These are phyloP conservation scores for Tychaedon coryphoeus DNA, from an alignment of 2,113 vertebrate species.

Conservation along the genomic window DNA sequence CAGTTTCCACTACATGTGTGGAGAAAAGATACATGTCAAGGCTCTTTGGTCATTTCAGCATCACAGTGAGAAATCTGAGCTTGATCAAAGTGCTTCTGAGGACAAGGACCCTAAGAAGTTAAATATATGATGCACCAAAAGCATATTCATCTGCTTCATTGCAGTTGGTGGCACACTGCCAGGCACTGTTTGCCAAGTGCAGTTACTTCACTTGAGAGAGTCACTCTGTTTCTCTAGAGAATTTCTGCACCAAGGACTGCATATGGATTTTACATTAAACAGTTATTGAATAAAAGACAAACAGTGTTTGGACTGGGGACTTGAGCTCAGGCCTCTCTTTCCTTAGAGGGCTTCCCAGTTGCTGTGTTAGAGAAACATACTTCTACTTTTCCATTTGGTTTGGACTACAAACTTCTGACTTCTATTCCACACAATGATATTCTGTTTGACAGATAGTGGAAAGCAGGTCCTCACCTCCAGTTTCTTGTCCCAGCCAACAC, in stretches of 20 bases:
- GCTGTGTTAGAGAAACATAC: neutral
- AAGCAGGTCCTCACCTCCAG: neutral
- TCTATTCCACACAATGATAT: neutral
- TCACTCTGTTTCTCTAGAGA: constrained; percentile 56
- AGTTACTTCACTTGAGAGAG: constrained; percentile 64
- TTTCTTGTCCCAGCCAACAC: neutral
- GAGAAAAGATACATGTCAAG: neutral
- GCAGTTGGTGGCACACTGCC: constrained; percentile 49
- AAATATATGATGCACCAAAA: constrained; percentile 31
- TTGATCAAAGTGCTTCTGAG: constrained; percentile 34
- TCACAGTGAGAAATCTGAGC: neutral
- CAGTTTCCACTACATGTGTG: neutral
- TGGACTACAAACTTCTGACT: neutral
- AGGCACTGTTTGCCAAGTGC: constrained; percentile 52
- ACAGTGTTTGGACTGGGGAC: neutral
- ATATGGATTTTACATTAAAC: constrained; percentile 58
- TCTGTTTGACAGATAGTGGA: neutral
- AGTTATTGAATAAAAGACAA: constrained; percentile 49
- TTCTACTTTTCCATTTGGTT: constrained; percentile 19
- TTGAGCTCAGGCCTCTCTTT: constrained; percentile 11
- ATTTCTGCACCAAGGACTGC: constrained; percentile 53
- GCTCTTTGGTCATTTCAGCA: neutral
- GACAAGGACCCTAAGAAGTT: constrained; percentile 49
- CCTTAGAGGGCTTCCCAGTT: neutral
- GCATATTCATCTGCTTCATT: constrained; percentile 43